phyloP scores from a whole-genome alignment of 2,888 invertebrate genomes.

The Drosophila antonietae region DNA sequence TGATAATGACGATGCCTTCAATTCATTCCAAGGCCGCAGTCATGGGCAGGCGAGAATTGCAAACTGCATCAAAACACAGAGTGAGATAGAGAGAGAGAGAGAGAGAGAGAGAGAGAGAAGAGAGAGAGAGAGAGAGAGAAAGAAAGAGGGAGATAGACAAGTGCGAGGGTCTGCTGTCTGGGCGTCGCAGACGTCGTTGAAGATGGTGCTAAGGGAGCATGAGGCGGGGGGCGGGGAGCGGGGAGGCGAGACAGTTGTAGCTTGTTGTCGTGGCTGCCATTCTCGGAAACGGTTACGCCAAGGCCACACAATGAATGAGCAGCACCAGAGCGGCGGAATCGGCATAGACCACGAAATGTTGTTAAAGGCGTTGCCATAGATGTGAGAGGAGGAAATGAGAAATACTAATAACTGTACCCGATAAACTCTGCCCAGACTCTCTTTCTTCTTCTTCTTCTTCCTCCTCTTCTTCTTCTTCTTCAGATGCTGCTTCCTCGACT shows the following conservation, averaged over 20 bases:
- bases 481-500: not conserved
- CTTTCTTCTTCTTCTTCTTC: too few species aligned
- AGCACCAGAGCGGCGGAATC: conserved; percentile 17
- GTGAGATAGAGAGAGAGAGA: too few species aligned
- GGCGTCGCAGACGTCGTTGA: not conserved
- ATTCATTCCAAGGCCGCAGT: conserved; percentile 58
- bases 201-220: not conserved
- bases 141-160: conserved; percentile 28
- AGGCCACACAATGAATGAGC: conserved; percentile 63
- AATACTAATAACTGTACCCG: conserved; percentile 22
- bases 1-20: conserved; percentile 69
- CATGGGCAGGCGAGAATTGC: conserved; percentile 25
- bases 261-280: conserved; percentile 52
- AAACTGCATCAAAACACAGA: conserved; percentile 52
- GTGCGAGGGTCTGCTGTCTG: conserved; percentile 54
- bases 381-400: conserved; percentile 1
- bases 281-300: conserved; percentile 81
- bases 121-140: not conserved
- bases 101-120: too few species aligned
- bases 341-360: conserved; percentile 23
- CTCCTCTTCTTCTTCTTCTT: not conserved
- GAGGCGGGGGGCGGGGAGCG: not conserved
- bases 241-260: not conserved
- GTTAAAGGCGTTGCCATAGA: conserved; percentile 35
- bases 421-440: conserved; percentile 17